These are phyloP conservation scores for Phortica okadai DNA, from an alignment of 2,888 invertebrate genomes.

Conservation along the genomic window DNA sequence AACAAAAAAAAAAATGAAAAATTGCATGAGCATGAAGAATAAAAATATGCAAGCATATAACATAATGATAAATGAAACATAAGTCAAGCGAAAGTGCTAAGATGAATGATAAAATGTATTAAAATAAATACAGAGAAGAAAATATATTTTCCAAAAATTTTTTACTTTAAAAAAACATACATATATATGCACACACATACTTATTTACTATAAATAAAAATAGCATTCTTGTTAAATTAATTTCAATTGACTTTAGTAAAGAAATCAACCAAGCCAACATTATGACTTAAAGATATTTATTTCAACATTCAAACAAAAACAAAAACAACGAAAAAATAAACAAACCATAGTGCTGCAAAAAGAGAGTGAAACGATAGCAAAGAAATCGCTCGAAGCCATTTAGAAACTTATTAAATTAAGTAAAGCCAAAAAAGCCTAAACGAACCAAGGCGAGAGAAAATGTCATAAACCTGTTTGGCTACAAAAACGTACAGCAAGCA, in stretches of 20 bases:
- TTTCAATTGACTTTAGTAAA: conserved; percentile 44
- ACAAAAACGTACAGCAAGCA: background rate
- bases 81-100: too few relatives aligned
- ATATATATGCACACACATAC: background rate
- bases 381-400: background rate
- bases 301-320: conserved; percentile 15
- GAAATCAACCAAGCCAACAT: conserved; percentile 44
- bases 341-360: background rate
- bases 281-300: conserved; percentile 1
- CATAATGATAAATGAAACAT: too few relatives aligned
- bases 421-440: conserved; percentile 6
- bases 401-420: conserved; percentile 26
- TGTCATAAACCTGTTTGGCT: background rate
- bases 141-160: too few relatives aligned
- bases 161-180: background rate
- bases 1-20: too few relatives aligned
- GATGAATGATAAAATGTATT: too few relatives aligned
- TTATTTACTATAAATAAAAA: conserved; percentile 1
- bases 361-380: background rate
- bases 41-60: too few relatives aligned
- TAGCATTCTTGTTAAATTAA: conserved; percentile 52
- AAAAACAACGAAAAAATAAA: background rate
- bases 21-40: too few relatives aligned
- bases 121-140: too few relatives aligned
- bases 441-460: background rate